These are phyloP conservation scores for Folsomia manolachei DNA, from an alignment of 2,888 invertebrate species.

Conservation along the genomic window DNA sequence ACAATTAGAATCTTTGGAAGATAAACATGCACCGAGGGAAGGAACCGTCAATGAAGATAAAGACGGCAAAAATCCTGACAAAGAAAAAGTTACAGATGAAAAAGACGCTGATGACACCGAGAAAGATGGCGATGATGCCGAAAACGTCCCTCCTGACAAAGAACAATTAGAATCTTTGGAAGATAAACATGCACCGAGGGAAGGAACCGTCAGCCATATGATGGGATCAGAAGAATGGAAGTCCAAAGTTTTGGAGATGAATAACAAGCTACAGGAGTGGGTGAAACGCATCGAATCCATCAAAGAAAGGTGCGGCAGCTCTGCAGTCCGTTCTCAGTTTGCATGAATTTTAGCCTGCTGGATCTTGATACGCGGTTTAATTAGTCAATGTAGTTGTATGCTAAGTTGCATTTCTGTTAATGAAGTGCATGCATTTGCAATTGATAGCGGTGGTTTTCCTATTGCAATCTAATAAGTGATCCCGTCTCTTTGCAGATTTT, in stretches of 20 bases:
- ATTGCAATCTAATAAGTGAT: too few species aligned
- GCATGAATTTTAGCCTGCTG: conserved; percentile 31
- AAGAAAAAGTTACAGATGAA: conserved; percentile 21
- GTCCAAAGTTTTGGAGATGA: conserved; percentile 39
- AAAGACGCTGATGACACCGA: conserved; percentile 16
- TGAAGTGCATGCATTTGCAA: background rate
- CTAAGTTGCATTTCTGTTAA: conserved; percentile 12
- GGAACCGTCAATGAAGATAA: conserved; percentile 21
- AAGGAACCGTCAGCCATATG: too few species aligned
- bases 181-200: conserved; percentile 10
- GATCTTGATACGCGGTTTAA: background rate
- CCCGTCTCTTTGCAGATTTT: conserved; percentile 44
- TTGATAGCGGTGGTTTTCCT: too few species aligned
- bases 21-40: conserved; percentile 8
- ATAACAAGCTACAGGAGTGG: conserved; percentile 43
- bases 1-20: conserved; percentile 10
- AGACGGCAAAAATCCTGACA: conserved; percentile 14
- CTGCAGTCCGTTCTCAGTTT: conserved; percentile 47
- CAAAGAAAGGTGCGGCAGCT: conserved; percentile 50
- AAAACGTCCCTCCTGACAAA: conserved; percentile 6
- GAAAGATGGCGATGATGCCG: conserved; percentile 11
- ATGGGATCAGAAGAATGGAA: conserved; percentile 28
- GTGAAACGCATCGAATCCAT: conserved; percentile 43
- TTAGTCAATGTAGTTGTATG: background rate
- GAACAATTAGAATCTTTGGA: conserved; percentile 9